Percentiles rank a stretch among this genome's conserved stretches.
phyloP scores from a whole-genome alignment of 2,797 vertebrate species.

The Phaenicophaeus curvirostris region DNA sequence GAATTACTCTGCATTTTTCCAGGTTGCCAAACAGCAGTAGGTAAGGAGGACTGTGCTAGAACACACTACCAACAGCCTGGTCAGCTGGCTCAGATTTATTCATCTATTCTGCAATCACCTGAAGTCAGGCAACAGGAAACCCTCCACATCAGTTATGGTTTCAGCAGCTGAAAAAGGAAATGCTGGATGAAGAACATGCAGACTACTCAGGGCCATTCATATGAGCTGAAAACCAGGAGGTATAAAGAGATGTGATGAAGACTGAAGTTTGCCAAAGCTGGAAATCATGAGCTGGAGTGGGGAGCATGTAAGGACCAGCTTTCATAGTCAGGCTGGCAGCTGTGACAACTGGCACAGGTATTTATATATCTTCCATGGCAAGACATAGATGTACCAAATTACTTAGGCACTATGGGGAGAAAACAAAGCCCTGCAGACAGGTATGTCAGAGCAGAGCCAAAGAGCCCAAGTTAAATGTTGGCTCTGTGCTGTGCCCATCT shows the following conservation, averaged over 20 bases:
- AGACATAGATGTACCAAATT: background rate
- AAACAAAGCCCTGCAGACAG: background rate
- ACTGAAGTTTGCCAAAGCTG: background rate
- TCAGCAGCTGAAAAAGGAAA: background rate
- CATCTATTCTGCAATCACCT: background rate
- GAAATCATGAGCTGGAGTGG: background rate
- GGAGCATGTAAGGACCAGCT: background rate
- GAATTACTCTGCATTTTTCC: background rate
- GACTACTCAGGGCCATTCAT: background rate
- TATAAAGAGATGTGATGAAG: background rate
- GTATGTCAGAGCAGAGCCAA: background rate
- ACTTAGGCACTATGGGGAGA: background rate
- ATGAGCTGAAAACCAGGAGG: background rate
- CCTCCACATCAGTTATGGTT: background rate
- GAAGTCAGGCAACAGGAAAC: background rate
- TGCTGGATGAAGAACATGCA: background rate
- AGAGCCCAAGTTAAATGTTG: background rate
- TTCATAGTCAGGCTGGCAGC: background rate
- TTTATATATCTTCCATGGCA: background rate
- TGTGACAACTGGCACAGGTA: background rate
- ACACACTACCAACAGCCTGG: background rate
- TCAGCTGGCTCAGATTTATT: constrained; percentile 27
- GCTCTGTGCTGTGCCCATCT: background rate
- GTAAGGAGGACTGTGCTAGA: background rate
- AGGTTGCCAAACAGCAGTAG: background rate